Percentiles rank a stretch among this genome's conserved stretches.
These are phyloP conservation scores for Lithophane semibrunnea DNA, from an alignment of 2,888 invertebrate genomes.

Conservation along the genomic window DNA sequence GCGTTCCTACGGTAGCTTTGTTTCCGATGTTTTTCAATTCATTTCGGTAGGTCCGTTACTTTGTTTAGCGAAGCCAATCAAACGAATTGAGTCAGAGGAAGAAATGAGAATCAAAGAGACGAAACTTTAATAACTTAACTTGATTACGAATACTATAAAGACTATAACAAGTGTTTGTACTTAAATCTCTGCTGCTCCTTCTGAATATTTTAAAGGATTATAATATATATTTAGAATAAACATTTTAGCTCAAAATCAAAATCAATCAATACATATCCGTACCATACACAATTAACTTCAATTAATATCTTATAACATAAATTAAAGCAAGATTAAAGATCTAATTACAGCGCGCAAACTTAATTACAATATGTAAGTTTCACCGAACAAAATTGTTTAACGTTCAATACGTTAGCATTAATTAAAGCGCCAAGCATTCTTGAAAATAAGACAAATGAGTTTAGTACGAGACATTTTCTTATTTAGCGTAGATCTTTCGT, in stretches of 20 bases:
- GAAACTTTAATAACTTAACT: conserved; percentile 30
- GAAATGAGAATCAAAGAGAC: conserved; percentile 30
- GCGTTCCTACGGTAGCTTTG: conserved; percentile 32
- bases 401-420: conserved; percentile 40
- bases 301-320: conserved; percentile 10
- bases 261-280: no score
- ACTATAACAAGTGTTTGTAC: conserved; percentile 9
- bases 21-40: conserved; percentile 44
- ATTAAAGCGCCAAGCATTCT: conserved; percentile 30
- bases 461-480: conserved; percentile 64
- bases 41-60: conserved; percentile 51
- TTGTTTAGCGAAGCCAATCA: conserved; percentile 60
- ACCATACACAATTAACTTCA: conserved; percentile 1
- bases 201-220: neutral
- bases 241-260: no score
- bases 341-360: conserved; percentile 35
- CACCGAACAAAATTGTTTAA: conserved; percentile 17
- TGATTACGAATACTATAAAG: conserved; percentile 33
- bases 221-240: neutral
- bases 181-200: conserved; percentile 1
- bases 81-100: conserved; percentile 55
- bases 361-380: conserved; percentile 27
- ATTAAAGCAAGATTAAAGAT: conserved; percentile 42
- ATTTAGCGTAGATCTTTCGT: conserved; percentile 57
- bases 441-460: conserved; percentile 64